A percentile compares a stretch with the other conserved stretches of the same genome.
These are phyloP conservation scores for Capitulum mitella DNA, from an alignment of 2,888 invertebrate species.

Conservation along the genomic window DNA sequence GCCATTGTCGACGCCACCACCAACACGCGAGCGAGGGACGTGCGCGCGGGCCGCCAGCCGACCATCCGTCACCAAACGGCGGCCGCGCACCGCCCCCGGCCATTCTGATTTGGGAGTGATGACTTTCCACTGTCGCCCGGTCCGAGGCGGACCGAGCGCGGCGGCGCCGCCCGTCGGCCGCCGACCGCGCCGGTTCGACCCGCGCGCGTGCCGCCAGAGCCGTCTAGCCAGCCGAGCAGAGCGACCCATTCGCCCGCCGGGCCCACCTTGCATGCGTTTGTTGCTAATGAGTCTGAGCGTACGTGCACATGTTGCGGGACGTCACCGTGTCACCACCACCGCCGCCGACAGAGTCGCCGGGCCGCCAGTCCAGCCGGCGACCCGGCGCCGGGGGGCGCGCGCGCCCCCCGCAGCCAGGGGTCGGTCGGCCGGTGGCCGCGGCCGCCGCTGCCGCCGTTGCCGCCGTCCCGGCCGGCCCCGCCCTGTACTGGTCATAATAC, in stretches of 20 bases:
- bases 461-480: background rate
- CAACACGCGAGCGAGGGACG: background rate
- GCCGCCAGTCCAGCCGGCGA: background rate
- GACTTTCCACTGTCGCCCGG: background rate
- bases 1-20: background rate
- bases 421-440: background rate
- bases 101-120: constrained; percentile 18
- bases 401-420: background rate
- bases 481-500: constrained; percentile 19
- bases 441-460: background rate
- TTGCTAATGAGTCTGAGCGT: constrained; percentile 17
- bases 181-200: too few relatives aligned
- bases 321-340: background rate
- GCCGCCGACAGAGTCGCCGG: background rate
- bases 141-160: background rate
- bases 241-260: background rate
- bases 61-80: constrained; percentile 10
- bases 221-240: background rate
- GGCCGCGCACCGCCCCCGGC: background rate
- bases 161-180: background rate
- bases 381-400: background rate
- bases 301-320: constrained; percentile 14
- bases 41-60: background rate
- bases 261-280: constrained; percentile 20
- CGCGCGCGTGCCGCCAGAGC: too few relatives aligned